These are phyloP conservation scores for Sminthurinus aureus DNA, from an alignment of 2,888 invertebrate genomes.

Conservation along the genomic window DNA sequence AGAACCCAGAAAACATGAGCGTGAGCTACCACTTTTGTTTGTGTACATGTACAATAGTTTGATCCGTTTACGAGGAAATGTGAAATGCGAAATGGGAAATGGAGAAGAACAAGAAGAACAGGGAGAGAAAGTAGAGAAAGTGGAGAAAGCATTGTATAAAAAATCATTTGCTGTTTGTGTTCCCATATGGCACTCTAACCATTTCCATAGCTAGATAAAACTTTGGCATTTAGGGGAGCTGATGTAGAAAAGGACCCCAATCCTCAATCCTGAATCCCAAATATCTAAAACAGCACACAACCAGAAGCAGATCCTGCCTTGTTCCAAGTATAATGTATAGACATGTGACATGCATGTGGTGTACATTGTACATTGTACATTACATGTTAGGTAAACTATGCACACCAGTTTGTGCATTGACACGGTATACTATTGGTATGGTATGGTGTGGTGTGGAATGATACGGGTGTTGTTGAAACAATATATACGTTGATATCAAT, in stretches of 20 bases:
- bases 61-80: constrained; percentile 8
- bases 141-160: too few relatives aligned
- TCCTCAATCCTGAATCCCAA: background rate
- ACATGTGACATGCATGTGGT: too few relatives aligned
- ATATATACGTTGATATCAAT: background rate
- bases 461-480: background rate
- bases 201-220: too few relatives aligned
- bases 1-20: too few relatives aligned
- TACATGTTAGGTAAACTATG: too few relatives aligned
- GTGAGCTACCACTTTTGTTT: too few relatives aligned
- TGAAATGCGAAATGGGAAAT: background rate
- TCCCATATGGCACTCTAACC: constrained; percentile 7
- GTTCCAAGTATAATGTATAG: too few relatives aligned
- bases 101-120: too few relatives aligned
- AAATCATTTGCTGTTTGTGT: background rate
- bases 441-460: too few relatives aligned
- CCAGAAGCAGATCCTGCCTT: background rate
- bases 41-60: background rate
- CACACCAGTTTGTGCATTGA: too few relatives aligned
- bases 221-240: background rate
- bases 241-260: background rate
- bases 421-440: too few relatives aligned
- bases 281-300: background rate
- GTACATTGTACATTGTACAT: too few relatives aligned
- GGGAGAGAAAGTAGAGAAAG: background rate